These are phyloP conservation scores for Himantopus leucocephalus DNA, from an alignment of 2,113 vertebrate genomes.

Conservation along the genomic window DNA sequence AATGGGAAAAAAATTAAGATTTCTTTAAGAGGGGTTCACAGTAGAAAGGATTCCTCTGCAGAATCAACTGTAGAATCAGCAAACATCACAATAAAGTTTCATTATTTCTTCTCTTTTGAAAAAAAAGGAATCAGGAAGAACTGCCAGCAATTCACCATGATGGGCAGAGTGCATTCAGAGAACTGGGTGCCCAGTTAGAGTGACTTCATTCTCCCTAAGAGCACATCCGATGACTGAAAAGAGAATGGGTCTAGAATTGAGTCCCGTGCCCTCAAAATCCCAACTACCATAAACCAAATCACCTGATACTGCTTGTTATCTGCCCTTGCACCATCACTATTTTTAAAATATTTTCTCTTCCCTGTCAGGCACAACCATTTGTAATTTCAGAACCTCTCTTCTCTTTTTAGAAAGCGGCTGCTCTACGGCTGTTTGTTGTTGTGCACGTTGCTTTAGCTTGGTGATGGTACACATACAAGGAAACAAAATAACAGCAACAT, in stretches of 20 bases:
- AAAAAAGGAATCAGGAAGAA: not conserved
- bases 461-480: not conserved
- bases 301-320: not conserved
- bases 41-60: not conserved
- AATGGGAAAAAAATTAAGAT: not conserved
- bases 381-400: not conserved
- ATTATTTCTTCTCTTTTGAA: not conserved
- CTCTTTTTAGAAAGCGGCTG: not conserved
- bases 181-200: not conserved
- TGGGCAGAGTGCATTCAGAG: not conserved
- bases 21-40: not conserved
- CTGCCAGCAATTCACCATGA: not conserved
- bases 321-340: not conserved
- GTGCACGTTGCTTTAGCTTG: constrained; percentile 6
- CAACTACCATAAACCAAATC: not conserved
- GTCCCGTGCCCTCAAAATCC: not conserved
- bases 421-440: not conserved
- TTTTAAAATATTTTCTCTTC: not conserved
- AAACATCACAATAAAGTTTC: not conserved
- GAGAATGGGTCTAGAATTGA: not conserved
- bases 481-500: not conserved
- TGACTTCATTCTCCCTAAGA: not conserved
- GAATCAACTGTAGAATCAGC: not conserved
- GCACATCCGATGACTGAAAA: not conserved
- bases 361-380: not conserved